Base-by-base conservation (phyloP, 2,113 vertebrate genomes). In the Syngnathoides biaculeatus region DNA sequence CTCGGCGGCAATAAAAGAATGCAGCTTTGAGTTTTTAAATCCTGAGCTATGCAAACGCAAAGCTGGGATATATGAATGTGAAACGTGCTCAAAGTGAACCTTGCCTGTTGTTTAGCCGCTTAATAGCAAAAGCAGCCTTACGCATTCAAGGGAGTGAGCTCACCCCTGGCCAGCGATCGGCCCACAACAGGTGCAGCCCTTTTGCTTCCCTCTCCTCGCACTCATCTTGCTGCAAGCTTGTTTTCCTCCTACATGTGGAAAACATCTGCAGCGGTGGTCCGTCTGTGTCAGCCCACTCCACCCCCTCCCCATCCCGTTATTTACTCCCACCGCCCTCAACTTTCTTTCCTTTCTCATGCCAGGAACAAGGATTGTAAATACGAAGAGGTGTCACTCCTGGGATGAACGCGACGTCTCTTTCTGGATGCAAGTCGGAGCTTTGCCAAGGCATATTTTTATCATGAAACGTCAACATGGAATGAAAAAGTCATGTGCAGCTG, bases 401-500 rank as follows among this genome's bases (percentile, higher is more conserved):
- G 77, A 73, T 80, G 78, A 78, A 64, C 75, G 69, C 50, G 27
- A 65, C 14, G 76, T 63, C 65, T 87, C 86, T 89, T 88, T 89
- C 86, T 85, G 87, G 84, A 84, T 70, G 71, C 75, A 60, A 80
- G 85, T 77, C 73, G 75, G 73, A 89, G 87, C 86, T 90, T 92
- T 86, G 89, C 89, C 77, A 61, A 79, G 84, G 82, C 78, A 76
- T 92, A 92, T 92, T 91, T 92, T 92, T 89, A 88, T 88, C 80
- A 66, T 74, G 68, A 86, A 91, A 89, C 86, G 85, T 85, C 90
- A 88, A 87, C 87, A 88, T 69, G 86, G 84, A 87, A 87, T 81
- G 78, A 86, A 80, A 86, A 68, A 45, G 81, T 84, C 86, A 58
- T 84, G 77, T 73, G 74, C 90, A 90, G 90, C 89, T 92, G 90